These are phyloP conservation scores for Pygmarrhopalites habei DNA, from an alignment of 1,140 invertebrate species.

Conservation along the genomic window DNA sequence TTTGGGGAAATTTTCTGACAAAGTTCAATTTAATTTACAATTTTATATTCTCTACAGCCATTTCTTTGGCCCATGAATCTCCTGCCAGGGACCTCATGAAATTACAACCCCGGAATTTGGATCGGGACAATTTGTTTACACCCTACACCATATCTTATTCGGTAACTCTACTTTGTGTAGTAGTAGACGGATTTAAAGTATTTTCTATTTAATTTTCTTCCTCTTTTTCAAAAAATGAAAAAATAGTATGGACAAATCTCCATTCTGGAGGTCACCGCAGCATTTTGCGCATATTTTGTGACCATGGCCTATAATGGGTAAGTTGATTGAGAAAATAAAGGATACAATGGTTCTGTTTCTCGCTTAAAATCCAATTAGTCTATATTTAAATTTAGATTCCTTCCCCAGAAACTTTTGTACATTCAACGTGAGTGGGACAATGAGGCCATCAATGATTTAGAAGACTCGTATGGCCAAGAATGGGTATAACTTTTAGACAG, in stretches of 20 bases:
- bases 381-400: too few species aligned
- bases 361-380: too few species aligned
- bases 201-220: too few species aligned
- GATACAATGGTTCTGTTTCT: too few species aligned
- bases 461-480: conserved; percentile 56
- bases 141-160: conserved; percentile 48
- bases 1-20: too few species aligned
- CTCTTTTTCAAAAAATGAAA: too few species aligned
- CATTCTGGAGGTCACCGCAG: conserved; percentile 50
- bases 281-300: conserved; percentile 53
- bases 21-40: too few species aligned
- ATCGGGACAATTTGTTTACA: conserved; percentile 59
- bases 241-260: conserved; percentile 53
- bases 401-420: conserved; percentile 48
- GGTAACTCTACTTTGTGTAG: too few species aligned
- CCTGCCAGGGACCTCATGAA: conserved; percentile 66
- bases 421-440: conserved; percentile 53
- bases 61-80: conserved; percentile 56
- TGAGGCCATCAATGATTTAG: conserved; percentile 51
- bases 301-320: conserved; percentile 58
- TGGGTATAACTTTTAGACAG: conserved; percentile 45
- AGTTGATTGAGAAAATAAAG: too few species aligned
- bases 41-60: too few species aligned
- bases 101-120: conserved; percentile 56
- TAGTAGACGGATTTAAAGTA: too few species aligned